A percentile compares a stretch with the other conserved stretches of the same genome.
phyloP scores from a whole-genome alignment of 2,113 vertebrate genomes.

The Halcyon malimbica region DNA sequence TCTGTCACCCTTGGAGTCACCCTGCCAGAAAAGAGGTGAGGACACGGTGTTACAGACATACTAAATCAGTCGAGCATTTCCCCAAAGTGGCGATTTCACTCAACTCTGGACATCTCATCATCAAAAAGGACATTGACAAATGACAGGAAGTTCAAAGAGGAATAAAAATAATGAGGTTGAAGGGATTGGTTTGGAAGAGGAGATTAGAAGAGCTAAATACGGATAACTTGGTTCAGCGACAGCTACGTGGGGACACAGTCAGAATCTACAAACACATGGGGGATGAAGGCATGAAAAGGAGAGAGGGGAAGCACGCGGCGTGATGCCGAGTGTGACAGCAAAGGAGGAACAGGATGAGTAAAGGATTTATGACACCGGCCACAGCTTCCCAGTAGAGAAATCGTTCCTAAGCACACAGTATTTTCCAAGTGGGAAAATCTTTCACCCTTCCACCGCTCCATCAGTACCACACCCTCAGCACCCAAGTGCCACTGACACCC shows the following conservation, averaged over 20 bases:
- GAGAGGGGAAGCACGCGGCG: background rate
- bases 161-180: background rate
- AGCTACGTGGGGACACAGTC: background rate
- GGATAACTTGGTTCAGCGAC: background rate
- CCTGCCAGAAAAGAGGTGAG: background rate
- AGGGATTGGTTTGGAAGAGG: background rate
- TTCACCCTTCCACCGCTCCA: background rate
- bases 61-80: background rate
- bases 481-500: background rate
- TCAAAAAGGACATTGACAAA: background rate
- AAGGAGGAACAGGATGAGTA: background rate
- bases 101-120: background rate
- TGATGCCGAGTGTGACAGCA: background rate
- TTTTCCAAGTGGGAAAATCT: constrained; percentile 5
- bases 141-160: background rate
- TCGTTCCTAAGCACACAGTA: background rate
- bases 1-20: background rate
- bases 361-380: background rate
- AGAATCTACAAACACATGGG: background rate
- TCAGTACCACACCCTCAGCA: background rate
- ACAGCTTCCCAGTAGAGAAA: background rate
- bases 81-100: fast-evolving
- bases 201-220: constrained; percentile 40
- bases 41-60: background rate
- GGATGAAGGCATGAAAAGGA: background rate